Evolutionary conservation across 1,140 invertebrate species (phyloP).

Genomic region (Drosophila bifasciata): DNA sequence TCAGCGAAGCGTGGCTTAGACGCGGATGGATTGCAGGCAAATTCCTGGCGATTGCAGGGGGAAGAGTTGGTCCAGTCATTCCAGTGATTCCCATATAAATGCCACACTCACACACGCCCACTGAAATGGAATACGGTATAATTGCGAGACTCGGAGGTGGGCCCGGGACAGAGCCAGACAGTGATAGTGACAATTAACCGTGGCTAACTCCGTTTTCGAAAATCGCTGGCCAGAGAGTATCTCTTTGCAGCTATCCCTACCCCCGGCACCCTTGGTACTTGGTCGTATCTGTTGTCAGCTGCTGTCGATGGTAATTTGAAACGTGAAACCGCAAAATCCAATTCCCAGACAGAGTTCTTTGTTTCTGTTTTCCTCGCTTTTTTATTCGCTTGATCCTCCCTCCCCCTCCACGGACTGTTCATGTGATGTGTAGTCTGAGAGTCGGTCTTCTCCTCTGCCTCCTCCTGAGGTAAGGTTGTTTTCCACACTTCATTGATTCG

Average conservation of each 20-base stretch:
- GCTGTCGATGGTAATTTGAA: conserved; percentile 81
- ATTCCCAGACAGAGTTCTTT: conserved; percentile 76
- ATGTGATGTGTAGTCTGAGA: conserved; percentile 28
- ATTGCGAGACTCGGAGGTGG: conserved; percentile 47
- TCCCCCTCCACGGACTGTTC: conserved; percentile 37
- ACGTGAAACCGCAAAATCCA: conserved; percentile 81
- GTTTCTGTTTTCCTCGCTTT: conserved; percentile 27
- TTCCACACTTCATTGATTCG: conserved; percentile 79
- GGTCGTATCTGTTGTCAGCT: conserved; percentile 55
- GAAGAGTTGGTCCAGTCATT: conserved; percentile 1
- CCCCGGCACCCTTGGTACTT: conserved; percentile 23
- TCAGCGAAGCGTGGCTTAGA: conserved; percentile 60
- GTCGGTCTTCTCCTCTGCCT: background rate
- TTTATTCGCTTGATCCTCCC: conserved; percentile 33
- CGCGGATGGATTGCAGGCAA: conserved; percentile 40
- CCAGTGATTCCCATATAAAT: conserved; percentile 18
- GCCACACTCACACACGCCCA: conserved; percentile 41
- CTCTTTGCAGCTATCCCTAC: conserved; percentile 1
- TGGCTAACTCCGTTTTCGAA: conserved; percentile 62
- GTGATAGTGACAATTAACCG: conserved; percentile 79
- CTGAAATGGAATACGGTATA: conserved; percentile 66
- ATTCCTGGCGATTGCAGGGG: conserved; percentile 51
- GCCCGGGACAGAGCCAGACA: conserved; percentile 35
- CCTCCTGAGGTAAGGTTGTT: conserved; percentile 42
- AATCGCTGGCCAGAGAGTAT: conserved; percentile 5